phyloP scores from a whole-genome alignment of 2,888 invertebrate genomes.

The Sepiola atlantica region DNA sequence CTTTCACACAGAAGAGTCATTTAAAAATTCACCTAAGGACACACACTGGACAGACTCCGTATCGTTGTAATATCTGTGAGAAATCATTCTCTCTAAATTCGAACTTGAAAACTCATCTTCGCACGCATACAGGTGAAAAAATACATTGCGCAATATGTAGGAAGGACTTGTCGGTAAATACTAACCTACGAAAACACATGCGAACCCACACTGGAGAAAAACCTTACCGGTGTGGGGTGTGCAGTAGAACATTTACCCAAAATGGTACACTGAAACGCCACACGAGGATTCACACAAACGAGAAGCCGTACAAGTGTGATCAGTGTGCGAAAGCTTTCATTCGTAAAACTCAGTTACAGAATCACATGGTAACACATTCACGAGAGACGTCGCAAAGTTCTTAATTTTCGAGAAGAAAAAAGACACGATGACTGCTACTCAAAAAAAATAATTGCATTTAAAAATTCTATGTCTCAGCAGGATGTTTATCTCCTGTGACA shows the following conservation, averaged over 20 bases:
- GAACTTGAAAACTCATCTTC: neutral
- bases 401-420: neutral
- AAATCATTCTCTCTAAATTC: neutral
- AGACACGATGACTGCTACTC: neutral
- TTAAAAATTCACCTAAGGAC: neutral
- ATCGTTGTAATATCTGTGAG: neutral
- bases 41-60: neutral
- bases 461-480: neutral
- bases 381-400: neutral
- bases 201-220: neutral
- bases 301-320: conserved; percentile 18
- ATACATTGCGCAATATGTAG: neutral
- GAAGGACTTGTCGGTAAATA: neutral
- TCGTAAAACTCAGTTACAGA: neutral
- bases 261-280: neutral
- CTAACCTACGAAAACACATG: neutral
- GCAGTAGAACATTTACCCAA: neutral
- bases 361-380: neutral
- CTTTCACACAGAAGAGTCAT: neutral
- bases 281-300: conserved; percentile 8
- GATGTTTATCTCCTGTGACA: neutral
- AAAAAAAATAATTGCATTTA: neutral
- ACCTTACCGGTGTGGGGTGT: neutral
- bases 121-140: neutral
- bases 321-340: neutral